Evolutionary conservation across 2,113 vertebrate genomes (phyloP), one percentile per base, ranked within the genome.

Genomic region (Electrona antarctica): DNA sequence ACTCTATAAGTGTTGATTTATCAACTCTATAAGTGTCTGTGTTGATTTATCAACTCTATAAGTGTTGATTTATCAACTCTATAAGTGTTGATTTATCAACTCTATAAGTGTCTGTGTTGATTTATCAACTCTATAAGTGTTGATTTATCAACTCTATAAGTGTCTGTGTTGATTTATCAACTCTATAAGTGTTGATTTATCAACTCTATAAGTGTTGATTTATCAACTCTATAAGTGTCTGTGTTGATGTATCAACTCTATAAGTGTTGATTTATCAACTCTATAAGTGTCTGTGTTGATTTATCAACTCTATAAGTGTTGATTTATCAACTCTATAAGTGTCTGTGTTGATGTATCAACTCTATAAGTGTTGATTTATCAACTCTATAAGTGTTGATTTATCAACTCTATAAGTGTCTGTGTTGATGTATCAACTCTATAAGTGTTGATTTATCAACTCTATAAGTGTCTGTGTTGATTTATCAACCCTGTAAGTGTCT

Each of bases 361-460:
- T 92, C 92, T 4, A 97, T 99, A 88, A 94, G 96, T 93, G 6
- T 21, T 21, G 2, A 1, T 21, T 21, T 21, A 88, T 99, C 83
- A 99, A 97, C 67, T 92, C 92, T 4, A 97, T 99, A 88, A 94
- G 96, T 93, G 6, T 21, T 21, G 2, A 1, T 21, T 21, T 21
- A 21, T 21, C n/a, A n/a, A n/a, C n/a, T n/a, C n/a, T n/a, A n/a
- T n/a, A n/a, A n/a, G n/a, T n/a, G n/a, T n/a, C n/a, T n/a, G n/a
- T n/a, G n/a, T n/a, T n/a, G n/a, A n/a, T n/a, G n/a, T n/a, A 88
- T 99, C 83, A 99, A 97, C 67, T 92, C 92, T 4, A 97, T 99
- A 88, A 94, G 96, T 93, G 6, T 21, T 21, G 2, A 1, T 21
- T 21, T 21, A 21, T 21, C n/a, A n/a, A n/a, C n/a, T n/a, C n/a